Evolutionary conservation across 1,140 invertebrate species (phyloP), one percentile per base, ranked within the genome.

Genomic region (Drosophila chauvacae): DNA sequence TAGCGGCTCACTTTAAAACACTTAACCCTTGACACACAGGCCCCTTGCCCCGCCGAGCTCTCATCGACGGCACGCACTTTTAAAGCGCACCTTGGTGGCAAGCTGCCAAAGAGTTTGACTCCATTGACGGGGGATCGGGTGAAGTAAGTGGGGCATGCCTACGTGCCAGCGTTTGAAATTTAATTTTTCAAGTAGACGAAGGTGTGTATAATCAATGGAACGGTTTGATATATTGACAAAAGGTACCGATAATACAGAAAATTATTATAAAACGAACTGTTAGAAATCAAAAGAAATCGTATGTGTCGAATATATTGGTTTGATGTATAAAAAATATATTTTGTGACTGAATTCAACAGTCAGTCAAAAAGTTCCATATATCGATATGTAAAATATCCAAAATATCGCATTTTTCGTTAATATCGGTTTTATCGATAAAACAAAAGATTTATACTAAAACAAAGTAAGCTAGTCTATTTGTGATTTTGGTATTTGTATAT

Each of bases 51-150:
- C 23, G 47, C 35, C 30, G 1, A 47, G 45, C 45, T 13, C 4
- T 16, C 7, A 3, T 26, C 14, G 56, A 33, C 37, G n/a, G 53
- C 81, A 83, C 80, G 81, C 81, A 83, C 81, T 83, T 86, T 81
- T 87, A 83, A 83, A 81, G 75, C 65, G 76, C 76, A 81, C 81
- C 77, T 87, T 72, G 65, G 72, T 86, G 82, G 82, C 82, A 87
- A 73, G 59, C 71, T 86, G 82, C 82, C 82, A 87, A 78, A 63
- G 76, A 72, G 59, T 81, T 88, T 56, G 60, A 48, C 53, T 65
- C 48, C 61, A 63, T 58, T 68, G 72, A 69, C 44, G 45, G 39
- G 23, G 23, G 45, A 20, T 30, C 37, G 47, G 37, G 37, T n/a
- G 23, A n/a, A 23, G 26, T 41, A 65, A 62, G 45, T 76, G 42